Evolutionary conservation across 2,797 vertebrate species (phyloP), one percentile per base, ranked within the genome.

Genomic region (Thalassophryne amazonica): DNA sequence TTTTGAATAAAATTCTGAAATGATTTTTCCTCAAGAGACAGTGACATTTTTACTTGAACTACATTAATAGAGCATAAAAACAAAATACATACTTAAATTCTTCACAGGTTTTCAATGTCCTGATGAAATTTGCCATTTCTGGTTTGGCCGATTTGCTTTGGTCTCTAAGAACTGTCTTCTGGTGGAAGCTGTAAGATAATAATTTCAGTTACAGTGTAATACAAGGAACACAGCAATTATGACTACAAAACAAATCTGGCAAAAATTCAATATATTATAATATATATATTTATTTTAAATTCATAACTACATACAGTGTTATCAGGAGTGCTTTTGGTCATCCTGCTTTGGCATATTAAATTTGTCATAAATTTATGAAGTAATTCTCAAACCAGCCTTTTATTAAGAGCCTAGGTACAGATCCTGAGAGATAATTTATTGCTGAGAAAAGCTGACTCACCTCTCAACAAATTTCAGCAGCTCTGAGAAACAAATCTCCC

Each of bases 61-160:
- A 7, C 27, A 7, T 13, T 17, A 2, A n/a, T 17, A 12, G 7
- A 3, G 1, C 4, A 19, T 25, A 35, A 5, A 46, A 1, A 29
- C 7, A 22, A 21, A 13, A 16, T 29, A 46, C 80, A 81, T 32
- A 90, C 88, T 60, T 78, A 43, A 90, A 61, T 16, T 84, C 24
- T 30, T 27, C 53, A 34, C 78, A 89, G 11, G 61, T 81, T 45
- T 54, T 79, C 42, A 85, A 30, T 23, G 55, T 65, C 51, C 70
- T 79, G 28, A 85, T 63, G 56, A 79, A 65, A 24, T 59, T 14
- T 3, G 54, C 33, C 0, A 6, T 63, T 33, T 64, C 57, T 20
- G 33, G 24, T 12, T 55, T 11, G 1, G 16, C 24, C 14, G 7
- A 62, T 32, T 43, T 14, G 0, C 18, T 39, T 25, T 25, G 28